Conservation (phyloP, 2,888 invertebrate species). For the Pecten maximus region DNA sequence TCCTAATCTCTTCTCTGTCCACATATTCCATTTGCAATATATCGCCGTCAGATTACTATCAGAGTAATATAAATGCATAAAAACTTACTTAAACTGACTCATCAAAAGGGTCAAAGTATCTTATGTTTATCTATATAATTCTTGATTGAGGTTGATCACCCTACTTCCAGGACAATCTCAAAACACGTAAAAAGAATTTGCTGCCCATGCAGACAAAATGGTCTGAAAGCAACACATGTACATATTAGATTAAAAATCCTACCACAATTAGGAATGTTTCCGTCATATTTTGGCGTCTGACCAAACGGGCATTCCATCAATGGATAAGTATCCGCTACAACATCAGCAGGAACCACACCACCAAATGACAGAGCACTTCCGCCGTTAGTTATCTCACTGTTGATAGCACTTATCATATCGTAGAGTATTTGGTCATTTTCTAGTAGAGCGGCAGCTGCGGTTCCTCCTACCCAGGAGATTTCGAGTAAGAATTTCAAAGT, state of each 20-base stretch:
- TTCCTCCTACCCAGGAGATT: background rate
- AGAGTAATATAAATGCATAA: too few relatives aligned
- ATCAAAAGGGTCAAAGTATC: too few relatives aligned
- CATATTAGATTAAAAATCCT: background rate
- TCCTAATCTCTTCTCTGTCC: too few relatives aligned
- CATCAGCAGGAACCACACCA: background rate
- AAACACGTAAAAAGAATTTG: too few relatives aligned
- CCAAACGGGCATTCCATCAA: background rate
- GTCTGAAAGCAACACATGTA: too few relatives aligned
- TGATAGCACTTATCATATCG: background rate
- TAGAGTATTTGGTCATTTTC: background rate
- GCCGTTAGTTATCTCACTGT: background rate
- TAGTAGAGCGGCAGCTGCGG: background rate
- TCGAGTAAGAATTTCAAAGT: background rate
- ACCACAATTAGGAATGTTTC: background rate
- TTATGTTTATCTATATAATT: too few relatives aligned
- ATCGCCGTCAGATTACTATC: too few relatives aligned
- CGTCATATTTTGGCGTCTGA: background rate
- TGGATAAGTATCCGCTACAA: background rate
- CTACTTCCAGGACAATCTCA: too few relatives aligned
- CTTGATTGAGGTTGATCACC: too few relatives aligned
- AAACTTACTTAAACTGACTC: too few relatives aligned
- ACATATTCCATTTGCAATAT: too few relatives aligned
- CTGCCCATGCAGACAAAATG: too few relatives aligned
- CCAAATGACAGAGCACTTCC: background rate